Evolutionary conservation across 2,797 vertebrate species (phyloP), one percentile per base, ranked within the genome.

Genomic region (Hydrophis major): DNA sequence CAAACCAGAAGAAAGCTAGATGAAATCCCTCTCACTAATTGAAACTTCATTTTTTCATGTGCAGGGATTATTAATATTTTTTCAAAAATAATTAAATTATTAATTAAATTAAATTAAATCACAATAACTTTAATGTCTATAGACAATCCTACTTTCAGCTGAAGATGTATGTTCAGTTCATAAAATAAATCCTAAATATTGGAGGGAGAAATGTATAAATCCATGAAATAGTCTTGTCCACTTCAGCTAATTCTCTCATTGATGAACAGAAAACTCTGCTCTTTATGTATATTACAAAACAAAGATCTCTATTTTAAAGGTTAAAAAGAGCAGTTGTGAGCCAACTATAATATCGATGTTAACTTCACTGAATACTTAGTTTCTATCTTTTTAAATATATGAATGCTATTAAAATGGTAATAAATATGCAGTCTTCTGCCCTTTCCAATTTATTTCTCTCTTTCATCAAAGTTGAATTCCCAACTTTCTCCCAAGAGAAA

Each of bases 401-500:
- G 88, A 89, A 96, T 87, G 95, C 92, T 95, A 96, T 97, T 97
- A 97, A 97, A 97, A 97, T 97, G 78, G 86, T 95, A 97, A 97
- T 95, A 96, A 96, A 95, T 47, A 20, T 94, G 63, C 93, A 91
- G 47, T 94, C 94, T 97, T 94, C 94, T 97, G 96, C 94, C 83
- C 53, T 92, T 96, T 94, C 94, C 96, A 95, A 93, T 97, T 95
- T 96, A 93, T 94, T 96, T 97, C 94, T 94, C 89, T 97, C 93
- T 96, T 97, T 96, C 95, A 96, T 97, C 96, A 96, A 97, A 96
- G 94, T 97, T 96, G 94, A 95, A 94, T 95, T 97, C 88, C 89
- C 94, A 96, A 93, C 94, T 95, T 32, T 32, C 32, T 32, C 32
- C 32, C 32, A 32, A 32, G 94, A 93, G 95, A 97, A 96, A 94